Evolutionary conservation across 1,140 invertebrate genomes (phyloP), one percentile per base, ranked within the genome.

Genomic region (Pseudomyrmex pallidus): DNA sequence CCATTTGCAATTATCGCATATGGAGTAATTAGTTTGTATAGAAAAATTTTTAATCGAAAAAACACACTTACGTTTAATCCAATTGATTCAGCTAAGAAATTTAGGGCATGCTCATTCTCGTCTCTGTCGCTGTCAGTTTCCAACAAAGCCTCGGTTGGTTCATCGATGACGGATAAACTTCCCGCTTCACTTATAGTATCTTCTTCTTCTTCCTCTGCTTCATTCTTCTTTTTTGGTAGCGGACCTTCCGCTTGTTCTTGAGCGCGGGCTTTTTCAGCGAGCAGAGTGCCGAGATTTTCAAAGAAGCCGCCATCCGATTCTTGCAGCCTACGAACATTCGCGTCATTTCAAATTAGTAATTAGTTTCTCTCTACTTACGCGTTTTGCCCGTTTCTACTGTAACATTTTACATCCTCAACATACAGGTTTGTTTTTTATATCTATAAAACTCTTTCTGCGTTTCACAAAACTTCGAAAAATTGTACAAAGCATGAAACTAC

Each of bases 251-350:
- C 87, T 12, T 87, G 83, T 52, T 91, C 89, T 72, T 93, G 93
- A 7, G 84, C 89, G 50, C 91, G 87, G 13, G 85, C 93, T 82
- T 95, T 95, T 91, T 97, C 96, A n/a, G 96, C 96, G 48, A 97
- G 91, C 15, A 97, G 92, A 0, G 96, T 96, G 1, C 97, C 97
- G 88, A 97, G 96, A 85, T 96, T 97, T 90, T 97, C 97, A 90
- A 97, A 97, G 90, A 97, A 97, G 50, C 97, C 96, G 86, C 96
- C 96, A 92, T 97, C 97, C 3, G 96, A 94, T 94, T 97, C 96
- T 94, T 97, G 96, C 77, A 97, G 95, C 93, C 97, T 97, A 94
- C 35, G 93, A 95, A 86, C 91, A 86, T 87, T 84, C 86, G 17
- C 10, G 17, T 52, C 54, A 67, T 17, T 54, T 63, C 3, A 25